Conservation (phyloP, 2,113 vertebrate genomes). For the Pteronura brasiliensis region DNA sequence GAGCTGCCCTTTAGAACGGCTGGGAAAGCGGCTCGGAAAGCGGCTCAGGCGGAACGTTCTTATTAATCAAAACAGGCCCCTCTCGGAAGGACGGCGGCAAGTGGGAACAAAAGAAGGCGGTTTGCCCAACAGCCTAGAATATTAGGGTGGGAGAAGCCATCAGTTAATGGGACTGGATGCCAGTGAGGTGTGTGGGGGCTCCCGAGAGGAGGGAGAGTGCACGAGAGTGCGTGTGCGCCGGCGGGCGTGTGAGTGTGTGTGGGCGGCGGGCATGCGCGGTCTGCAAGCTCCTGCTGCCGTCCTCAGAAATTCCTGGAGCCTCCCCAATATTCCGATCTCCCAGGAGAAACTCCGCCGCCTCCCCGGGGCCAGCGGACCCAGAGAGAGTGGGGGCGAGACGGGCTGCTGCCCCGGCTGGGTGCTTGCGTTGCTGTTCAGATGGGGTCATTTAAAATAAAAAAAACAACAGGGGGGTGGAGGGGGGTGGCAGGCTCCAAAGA, state of each 20-base stretch:
- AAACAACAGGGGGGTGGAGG: neutral
- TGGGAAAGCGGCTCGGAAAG: neutral
- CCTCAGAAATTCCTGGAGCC: neutral
- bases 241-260: neutral
- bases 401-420: neutral
- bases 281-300: neutral
- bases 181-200: neutral
- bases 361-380: neutral
- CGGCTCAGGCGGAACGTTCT: neutral
- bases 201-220: neutral
- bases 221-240: fast-evolving
- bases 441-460: neutral
- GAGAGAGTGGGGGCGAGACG: neutral
- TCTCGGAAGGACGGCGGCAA: neutral
- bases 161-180: neutral
- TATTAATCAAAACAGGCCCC: neutral
- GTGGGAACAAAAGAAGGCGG: neutral
- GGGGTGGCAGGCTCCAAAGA: neutral
- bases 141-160: fast-evolving
- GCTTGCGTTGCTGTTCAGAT: neutral
- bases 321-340: neutral
- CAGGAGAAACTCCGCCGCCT: neutral
- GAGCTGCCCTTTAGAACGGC: neutral
- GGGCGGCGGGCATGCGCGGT: neutral
- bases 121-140: neutral